These are phyloP conservation scores for Lindbergichthys nudifrons DNA, from an alignment of 2,797 vertebrate genomes.

Conservation along the genomic window DNA sequence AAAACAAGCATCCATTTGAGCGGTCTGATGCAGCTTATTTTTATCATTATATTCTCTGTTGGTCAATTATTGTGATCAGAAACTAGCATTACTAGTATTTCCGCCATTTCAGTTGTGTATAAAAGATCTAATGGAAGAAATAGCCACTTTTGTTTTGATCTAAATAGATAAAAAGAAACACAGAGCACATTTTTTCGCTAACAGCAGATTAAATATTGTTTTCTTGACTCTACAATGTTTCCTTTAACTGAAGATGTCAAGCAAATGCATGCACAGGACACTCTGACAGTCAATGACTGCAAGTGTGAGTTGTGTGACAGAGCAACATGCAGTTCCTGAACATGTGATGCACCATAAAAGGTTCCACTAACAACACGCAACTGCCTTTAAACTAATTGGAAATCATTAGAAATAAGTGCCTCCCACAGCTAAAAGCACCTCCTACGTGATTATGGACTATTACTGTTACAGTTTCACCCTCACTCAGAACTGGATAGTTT, in stretches of 20 bases:
- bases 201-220: constrained; percentile 18
- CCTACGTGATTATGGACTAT: constrained; percentile 3
- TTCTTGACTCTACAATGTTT: neutral
- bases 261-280: constrained; percentile 11
- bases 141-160: neutral
- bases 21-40: neutral
- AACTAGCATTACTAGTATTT: neutral
- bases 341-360: neutral
- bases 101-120: neutral
- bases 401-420: constrained; percentile 14
- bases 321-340: neutral
- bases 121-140: neutral
- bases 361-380: neutral
- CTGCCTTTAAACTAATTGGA: constrained; percentile 2
- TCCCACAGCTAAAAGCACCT: constrained; percentile 8
- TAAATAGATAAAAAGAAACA: neutral
- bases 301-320: neutral
- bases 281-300: neutral
- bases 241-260: constrained; percentile 6
- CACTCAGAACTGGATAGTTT: neutral
- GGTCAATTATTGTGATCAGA: neutral
- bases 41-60: constrained; percentile 1
- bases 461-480: constrained; percentile 4
- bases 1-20: neutral
- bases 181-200: neutral